Evolutionary conservation across 2,888 invertebrate species (phyloP).

Genomic region (Mythimna pallens): DNA sequence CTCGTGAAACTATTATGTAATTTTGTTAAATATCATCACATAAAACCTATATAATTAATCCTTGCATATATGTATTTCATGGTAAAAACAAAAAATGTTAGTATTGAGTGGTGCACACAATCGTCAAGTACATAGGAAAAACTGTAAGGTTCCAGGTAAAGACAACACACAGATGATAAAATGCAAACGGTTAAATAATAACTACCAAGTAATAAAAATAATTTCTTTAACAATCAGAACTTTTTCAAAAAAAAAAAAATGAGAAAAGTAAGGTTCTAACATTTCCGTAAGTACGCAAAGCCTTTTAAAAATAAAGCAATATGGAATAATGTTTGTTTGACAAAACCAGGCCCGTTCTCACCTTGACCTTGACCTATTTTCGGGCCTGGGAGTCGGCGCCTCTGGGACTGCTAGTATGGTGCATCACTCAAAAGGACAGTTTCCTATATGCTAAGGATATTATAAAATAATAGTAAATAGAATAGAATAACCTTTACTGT

Average conservation of each 20-base stretch:
- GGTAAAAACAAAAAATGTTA: slow-evolving; percentile 65
- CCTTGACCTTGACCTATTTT: slow-evolving; percentile 41
- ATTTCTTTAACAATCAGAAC: neutral
- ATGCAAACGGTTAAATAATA: slow-evolving; percentile 92
- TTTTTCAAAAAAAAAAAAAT: neutral
- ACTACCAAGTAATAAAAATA: neutral
- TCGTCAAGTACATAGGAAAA: slow-evolving; percentile 91
- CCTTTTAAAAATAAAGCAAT: neutral
- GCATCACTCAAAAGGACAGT: neutral
- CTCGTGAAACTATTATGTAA: neutral
- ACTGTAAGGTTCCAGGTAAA: slow-evolving; percentile 92
- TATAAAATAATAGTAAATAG: too few relatives aligned
- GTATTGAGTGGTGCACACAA: slow-evolving; percentile 83
- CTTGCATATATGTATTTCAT: slow-evolving; percentile 31
- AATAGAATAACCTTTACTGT: too few relatives aligned
- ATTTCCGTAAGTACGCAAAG: neutral
- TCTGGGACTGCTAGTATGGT: slow-evolving; percentile 4
- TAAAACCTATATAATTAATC: slow-evolving; percentile 14
- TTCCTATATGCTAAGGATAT: too few relatives aligned
- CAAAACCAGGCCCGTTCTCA: slow-evolving; percentile 14
- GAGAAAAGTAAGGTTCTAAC: neutral
- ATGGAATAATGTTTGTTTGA: slow-evolving; percentile 1
- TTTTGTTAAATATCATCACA: neutral
- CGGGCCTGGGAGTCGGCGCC: slow-evolving; percentile 5
- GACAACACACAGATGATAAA: slow-evolving; percentile 95